Conservation (phyloP, 2,797 vertebrate genomes). For the Allobates femoralis region DNA sequence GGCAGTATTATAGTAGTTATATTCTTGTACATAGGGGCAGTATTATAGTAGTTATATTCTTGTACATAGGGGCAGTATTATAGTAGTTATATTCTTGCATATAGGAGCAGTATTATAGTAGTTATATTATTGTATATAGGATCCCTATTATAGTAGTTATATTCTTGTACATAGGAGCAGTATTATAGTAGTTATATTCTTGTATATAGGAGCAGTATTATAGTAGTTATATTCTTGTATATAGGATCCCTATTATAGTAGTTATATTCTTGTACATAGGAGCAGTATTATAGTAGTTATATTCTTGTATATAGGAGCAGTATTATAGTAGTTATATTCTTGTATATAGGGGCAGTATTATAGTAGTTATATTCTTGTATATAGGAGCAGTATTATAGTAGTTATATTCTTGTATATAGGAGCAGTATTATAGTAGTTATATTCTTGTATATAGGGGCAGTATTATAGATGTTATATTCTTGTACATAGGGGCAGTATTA, state of each 20-base stretch:
- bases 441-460: neutral
- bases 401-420: conserved; percentile 1
- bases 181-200: too few species aligned
- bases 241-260: neutral
- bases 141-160: neutral
- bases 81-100: too few species aligned
- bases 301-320: neutral
- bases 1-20: conserved; percentile 8
- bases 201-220: neutral
- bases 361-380: too few species aligned
- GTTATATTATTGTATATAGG: conserved; percentile 1
- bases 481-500: too few species aligned
- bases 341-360: neutral
- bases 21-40: too few species aligned
- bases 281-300: neutral
- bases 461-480: neutral
- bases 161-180: too few species aligned
- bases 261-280: conserved; percentile 4
- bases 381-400: neutral
- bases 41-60: too few species aligned
- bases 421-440: neutral
- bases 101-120: neutral
- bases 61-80: too few species aligned
- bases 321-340: neutral
- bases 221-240: conserved; percentile 5